A percentile compares a stretch with the other conserved stretches of the same genome.
Conservation (phyloP, 2,797 vertebrate genomes). For the Paguma larvata region DNA sequence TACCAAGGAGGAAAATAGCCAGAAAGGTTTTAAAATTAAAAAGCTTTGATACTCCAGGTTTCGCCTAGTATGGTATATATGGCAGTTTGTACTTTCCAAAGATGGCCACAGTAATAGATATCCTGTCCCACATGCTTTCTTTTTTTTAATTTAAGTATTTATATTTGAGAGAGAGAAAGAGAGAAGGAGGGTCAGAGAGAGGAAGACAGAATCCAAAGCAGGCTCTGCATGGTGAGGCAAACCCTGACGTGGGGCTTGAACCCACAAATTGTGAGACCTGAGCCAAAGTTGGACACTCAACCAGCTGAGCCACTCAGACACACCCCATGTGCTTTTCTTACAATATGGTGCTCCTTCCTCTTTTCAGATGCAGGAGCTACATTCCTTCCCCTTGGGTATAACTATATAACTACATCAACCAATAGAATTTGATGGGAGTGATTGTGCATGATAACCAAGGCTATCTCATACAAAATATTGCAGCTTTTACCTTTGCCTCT, state of each 20-base stretch:
- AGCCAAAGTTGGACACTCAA: too few species aligned
- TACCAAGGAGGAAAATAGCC: neutral
- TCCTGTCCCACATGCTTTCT: neutral
- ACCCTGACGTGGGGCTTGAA: too few species aligned
- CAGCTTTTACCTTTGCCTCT: neutral
- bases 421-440: neutral
- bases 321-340: neutral
- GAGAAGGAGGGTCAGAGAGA: too few species aligned
- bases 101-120: neutral
- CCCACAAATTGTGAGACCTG: too few species aligned
- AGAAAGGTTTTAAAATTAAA: neutral
- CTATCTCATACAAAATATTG: neutral
- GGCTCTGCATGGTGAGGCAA: too few species aligned
- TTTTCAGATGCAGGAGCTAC: neutral
- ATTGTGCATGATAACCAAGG: neutral
- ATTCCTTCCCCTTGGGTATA: neutral
- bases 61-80: neutral
- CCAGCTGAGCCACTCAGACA: too few species aligned
- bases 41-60: neutral
- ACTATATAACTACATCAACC: neutral
- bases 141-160: neutral
- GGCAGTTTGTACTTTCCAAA: neutral
- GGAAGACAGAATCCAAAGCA: too few species aligned
- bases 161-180: too few species aligned
- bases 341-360: neutral